phyloP scores from a whole-genome alignment of 2,888 invertebrate species.

The Nemurella pictetii region DNA sequence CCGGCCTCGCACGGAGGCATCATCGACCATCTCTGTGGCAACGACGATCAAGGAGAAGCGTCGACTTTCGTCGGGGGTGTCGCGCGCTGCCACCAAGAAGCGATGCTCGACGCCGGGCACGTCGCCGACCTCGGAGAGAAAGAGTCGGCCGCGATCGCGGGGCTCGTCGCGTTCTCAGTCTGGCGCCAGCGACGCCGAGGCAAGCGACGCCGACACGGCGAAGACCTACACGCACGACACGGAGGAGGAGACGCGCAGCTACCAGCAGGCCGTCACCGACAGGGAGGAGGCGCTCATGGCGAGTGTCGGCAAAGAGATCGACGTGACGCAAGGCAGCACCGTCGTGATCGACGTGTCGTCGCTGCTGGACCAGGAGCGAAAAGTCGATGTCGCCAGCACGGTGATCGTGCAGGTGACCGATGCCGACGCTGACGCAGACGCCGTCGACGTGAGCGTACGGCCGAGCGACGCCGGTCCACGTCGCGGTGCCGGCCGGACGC shows the following conservation, averaged over 20 bases:
- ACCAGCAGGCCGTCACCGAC: neutral
- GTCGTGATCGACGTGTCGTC: neutral
- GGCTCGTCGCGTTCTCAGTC: constrained; percentile 38
- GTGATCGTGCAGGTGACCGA: neutral
- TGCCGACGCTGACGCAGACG: neutral
- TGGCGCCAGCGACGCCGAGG: constrained; percentile 32
- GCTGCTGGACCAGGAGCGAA: neutral
- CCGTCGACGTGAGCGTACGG: neutral
- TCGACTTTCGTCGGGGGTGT: constrained; percentile 41
- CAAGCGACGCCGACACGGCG: neutral
- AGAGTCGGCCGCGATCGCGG: constrained; percentile 41
- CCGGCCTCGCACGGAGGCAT: constrained; percentile 24
- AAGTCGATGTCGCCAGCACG: neutral
- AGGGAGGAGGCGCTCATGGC: constrained; percentile 5
- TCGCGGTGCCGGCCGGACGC: neutral
- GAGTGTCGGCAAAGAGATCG: neutral
- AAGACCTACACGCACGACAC: neutral
- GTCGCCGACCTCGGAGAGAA: constrained; percentile 54
- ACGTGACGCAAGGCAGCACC: neutral
- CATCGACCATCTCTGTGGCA: constrained; percentile 27
- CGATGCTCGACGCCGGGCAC: constrained; percentile 50
- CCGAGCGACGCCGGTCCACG: neutral
- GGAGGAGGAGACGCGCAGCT: neutral
- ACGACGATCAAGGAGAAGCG: constrained; percentile 41
- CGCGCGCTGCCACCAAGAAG: constrained; percentile 44